Base-by-base conservation (phyloP, 2,888 invertebrate species). In the Sicus ferrugineus region DNA sequence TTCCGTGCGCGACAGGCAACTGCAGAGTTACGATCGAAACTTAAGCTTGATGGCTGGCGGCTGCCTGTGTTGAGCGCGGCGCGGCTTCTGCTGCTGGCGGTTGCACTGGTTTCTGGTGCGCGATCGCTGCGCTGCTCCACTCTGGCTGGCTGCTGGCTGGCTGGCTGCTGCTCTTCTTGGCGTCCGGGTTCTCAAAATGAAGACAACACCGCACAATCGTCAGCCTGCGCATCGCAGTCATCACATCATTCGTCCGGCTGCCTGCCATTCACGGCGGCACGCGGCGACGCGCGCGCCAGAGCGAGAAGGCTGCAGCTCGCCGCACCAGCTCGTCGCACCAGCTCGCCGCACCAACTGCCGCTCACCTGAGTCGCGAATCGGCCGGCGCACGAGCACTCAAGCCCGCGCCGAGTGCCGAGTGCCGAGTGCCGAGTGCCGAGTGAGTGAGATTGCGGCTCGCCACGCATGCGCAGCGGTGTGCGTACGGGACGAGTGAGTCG, bases 1-100 rank as follows among this genome's bases (percentile, higher is more conserved):
- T 85, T 85, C 85, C 83, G 85, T 85, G 83, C 84, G 82, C 85
- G 80, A 84, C 83, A 83, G 84, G 83, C 83, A 84, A 85, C 85
- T 85, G 84, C 83, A 84, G 82, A 83, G 83, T 83, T 84, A 83
- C 84, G 83, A 84, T 84, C 84, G 81, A 81, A 83, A 83, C 82
- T 84, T 83, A 82, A 83, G 83, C 84, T 83, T 83, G 81, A 82
- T 81, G 81, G 82, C 78, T 81, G 81, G 79, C 77, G 78, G 82
- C 83, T 83, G 82, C 82, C 82, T 81, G 83, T 82, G 80, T 83
- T 83, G 77, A 80, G 78, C 77, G 75, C 75, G 74, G 70, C 78
- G 78, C 78, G 74, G 80, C 80, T 80, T 80, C 80, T 80, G 80
- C 80, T 76, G 67, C 67, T 73, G 74, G 69, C 68, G 28, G 42